Evolutionary conservation across 2,113 vertebrate species (phyloP).

Genomic region (Brachypteracias leptosomus): DNA sequence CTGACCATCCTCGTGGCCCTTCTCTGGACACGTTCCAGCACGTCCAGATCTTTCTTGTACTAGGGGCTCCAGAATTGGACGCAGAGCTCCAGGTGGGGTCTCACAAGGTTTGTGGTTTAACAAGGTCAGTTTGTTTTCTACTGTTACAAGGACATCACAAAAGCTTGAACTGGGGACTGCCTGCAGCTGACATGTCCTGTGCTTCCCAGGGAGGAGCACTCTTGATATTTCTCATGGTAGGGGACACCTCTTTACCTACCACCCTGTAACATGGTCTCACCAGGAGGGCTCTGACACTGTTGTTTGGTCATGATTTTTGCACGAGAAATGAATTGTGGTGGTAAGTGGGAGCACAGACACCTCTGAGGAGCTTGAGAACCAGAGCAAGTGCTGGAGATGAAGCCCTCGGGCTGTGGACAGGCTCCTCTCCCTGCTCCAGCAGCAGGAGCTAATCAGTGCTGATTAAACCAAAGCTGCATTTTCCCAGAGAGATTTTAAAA

Average conservation of each 20-base stretch:
- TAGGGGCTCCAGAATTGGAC: too few relatives aligned
- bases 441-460: background rate
- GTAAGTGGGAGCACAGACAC: accelerated
- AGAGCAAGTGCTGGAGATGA: background rate
- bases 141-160: background rate
- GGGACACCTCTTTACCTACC: background rate
- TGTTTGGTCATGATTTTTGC: background rate
- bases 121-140: background rate
- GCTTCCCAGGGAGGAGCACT: background rate
- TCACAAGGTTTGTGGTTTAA: background rate
- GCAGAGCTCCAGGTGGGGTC: too few relatives aligned
- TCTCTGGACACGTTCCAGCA: too few relatives aligned
- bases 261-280: background rate
- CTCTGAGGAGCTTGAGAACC: background rate
- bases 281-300: background rate
- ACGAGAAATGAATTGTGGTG: background rate
- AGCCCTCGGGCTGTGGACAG: background rate
- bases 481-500: background rate
- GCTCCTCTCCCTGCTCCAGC: accelerated
- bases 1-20: too few relatives aligned
- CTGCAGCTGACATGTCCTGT: background rate
- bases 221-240: background rate
- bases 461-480: background rate
- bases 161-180: background rate
- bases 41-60: too few relatives aligned